A percentile compares a stretch with the other conserved stretches of the same genome.
Evolutionary conservation across 2,113 vertebrate species (phyloP).

Genomic region (Gopherus flavomarginatus): DNA sequence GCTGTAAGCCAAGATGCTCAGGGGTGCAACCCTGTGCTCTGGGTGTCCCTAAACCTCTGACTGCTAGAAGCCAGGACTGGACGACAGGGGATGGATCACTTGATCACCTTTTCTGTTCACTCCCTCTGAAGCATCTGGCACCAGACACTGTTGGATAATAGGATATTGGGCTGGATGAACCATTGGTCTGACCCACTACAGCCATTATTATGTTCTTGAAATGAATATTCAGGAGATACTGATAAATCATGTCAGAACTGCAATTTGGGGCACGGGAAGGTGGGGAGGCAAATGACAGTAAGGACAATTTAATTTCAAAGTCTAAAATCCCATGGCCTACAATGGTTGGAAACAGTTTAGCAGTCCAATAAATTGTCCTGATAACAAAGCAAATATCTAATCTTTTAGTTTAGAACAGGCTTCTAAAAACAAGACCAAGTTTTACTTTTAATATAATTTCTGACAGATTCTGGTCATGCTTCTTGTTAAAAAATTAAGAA

Average conservation of each 20-base stretch:
- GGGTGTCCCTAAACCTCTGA: neutral
- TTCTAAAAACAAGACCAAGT: neutral
- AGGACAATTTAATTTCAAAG: neutral
- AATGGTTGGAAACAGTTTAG: neutral
- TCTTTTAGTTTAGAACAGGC: neutral
- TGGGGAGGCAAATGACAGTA: neutral
- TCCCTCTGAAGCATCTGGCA: neutral
- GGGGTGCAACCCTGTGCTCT: neutral
- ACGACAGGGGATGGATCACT: neutral
- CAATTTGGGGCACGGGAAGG: too few species aligned
- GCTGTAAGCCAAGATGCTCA: neutral
- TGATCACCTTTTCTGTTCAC: neutral
- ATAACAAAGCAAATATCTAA: neutral
- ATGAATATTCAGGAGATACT: neutral
- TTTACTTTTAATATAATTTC: neutral
- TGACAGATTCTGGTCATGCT: neutral
- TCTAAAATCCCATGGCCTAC: neutral
- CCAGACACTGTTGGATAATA: neutral
- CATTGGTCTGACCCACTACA: neutral
- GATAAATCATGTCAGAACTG: neutral
- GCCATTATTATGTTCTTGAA: neutral
- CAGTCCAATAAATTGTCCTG: neutral
- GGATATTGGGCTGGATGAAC: neutral
- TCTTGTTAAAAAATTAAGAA: neutral
- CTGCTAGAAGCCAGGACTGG: neutral